Conservation (phyloP, 2,797 vertebrate genomes). For the Danio albolineatus region DNA sequence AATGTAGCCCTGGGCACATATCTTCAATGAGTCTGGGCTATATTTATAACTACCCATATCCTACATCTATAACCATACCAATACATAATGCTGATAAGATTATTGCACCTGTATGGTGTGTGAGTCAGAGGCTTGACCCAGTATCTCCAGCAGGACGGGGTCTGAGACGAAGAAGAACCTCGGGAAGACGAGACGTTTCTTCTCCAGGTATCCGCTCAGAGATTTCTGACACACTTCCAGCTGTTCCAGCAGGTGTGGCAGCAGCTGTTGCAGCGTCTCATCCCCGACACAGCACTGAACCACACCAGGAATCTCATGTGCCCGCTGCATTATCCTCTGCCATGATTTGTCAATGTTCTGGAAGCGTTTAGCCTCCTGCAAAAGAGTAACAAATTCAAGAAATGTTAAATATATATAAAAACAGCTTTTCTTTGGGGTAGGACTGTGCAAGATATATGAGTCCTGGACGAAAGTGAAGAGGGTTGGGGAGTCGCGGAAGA, state of each 20-base stretch:
- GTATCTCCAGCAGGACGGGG: slow-evolving; percentile 85
- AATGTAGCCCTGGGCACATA: too few relatives aligned
- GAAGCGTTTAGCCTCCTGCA: slow-evolving; percentile 86
- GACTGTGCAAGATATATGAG: too few relatives aligned
- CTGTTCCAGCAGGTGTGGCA: slow-evolving; percentile 78
- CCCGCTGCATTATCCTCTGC: slow-evolving; percentile 87
- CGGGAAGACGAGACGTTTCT: slow-evolving; percentile 85
- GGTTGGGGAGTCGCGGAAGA: too few relatives aligned
- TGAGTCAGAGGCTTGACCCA: slow-evolving; percentile 88
- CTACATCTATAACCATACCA: background rate
- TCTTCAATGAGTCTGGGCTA: too few relatives aligned
- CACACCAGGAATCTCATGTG: slow-evolving; percentile 82
- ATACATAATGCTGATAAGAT: background rate
- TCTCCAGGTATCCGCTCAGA: slow-evolving; percentile 87
- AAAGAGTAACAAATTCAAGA: background rate
- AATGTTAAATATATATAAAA: background rate
- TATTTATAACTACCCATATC: too few relatives aligned
- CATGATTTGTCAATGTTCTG: slow-evolving; percentile 88
- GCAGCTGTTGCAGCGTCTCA: slow-evolving; percentile 81
- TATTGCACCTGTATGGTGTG: slow-evolving; percentile 84
- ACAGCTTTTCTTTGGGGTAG: too few relatives aligned
- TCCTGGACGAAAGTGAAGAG: too few relatives aligned
- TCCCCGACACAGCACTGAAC: slow-evolving; percentile 87
- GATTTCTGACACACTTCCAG: slow-evolving; percentile 89
- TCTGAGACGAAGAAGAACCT: slow-evolving; percentile 90